Evolutionary conservation across 2,113 vertebrate species (phyloP), one percentile per base, ranked within the genome.

Genomic region (Oncorhynchus nerka): DNA sequence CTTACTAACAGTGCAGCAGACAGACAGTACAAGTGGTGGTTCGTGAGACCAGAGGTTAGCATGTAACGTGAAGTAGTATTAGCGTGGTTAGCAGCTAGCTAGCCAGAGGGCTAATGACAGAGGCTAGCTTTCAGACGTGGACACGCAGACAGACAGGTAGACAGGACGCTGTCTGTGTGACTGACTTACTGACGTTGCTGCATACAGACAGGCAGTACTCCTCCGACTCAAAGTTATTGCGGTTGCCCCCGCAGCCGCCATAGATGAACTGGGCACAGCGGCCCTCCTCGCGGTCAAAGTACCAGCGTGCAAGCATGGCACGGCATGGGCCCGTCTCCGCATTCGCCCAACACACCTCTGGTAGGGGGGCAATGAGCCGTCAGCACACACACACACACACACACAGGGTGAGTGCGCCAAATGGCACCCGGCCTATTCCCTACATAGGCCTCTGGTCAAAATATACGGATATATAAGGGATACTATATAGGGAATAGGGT

Each of bases 171-270:
- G 68, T 26, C 26, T 28, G 68, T 39, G 68, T 91, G 93, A 99
- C 97, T 99, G 93, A 99, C 97, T 99, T 99, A 99, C 97, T 93
- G 95, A 96, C 94, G 86, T 95, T 96, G 94, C 95, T 94, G 96
- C 98, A 99, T 93, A 99, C 97, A 70, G 97, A 97, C 94, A 97
- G 89, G 95, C 98, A 99, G 95, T 99, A 98, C 65, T 97, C 96
- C 93, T 99, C 94, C 2, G 97, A 97, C 89, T 96, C 96, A 97
- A 99, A 99, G 96, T 99, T 99, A 97, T 99, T 99, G 91, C 96
- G 93, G 95, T 99, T 99, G 85, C 98, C 98, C 28, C 98, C 97
- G 62, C 98, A 99, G 95, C 98, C 98, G 34, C 98, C 97, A 88
- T 97, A 99, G 97, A 97, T 97, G 95, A 99, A 99, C 78, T 95